A percentile compares a stretch with the other conserved stretches of the same genome.
Evolutionary conservation across 2,888 invertebrate genomes (phyloP).

Genomic region (Drosophila quinaria): DNA sequence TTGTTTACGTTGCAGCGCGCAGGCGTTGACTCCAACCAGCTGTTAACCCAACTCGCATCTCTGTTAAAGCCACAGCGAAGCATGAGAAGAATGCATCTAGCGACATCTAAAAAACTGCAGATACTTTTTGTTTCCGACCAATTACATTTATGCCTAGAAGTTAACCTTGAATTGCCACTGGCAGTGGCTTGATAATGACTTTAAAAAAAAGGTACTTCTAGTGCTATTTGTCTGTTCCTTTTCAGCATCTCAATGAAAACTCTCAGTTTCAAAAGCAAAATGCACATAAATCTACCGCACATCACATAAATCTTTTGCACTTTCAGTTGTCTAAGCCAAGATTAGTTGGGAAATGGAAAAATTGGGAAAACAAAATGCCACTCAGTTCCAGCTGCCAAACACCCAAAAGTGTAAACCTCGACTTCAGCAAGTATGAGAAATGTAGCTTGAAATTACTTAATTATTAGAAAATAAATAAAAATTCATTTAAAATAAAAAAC

Average conservation of each 20-base stretch:
- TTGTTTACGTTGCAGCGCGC: constrained; percentile 71
- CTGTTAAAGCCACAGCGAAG: constrained; percentile 31
- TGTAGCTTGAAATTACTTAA: background rate
- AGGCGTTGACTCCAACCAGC: constrained; percentile 49
- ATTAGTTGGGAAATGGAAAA: constrained; percentile 1
- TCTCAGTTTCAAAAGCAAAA: constrained; percentile 53
- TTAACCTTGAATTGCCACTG: constrained; percentile 14
- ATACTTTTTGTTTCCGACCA: constrained; percentile 9
- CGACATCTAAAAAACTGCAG: background rate
- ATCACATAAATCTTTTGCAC: constrained; percentile 53
- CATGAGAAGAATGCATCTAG: constrained; percentile 6
- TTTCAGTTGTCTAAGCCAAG: constrained; percentile 27
- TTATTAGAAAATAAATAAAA: background rate
- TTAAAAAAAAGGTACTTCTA: background rate
- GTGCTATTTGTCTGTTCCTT: background rate
- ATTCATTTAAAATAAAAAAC: too few relatives aligned
- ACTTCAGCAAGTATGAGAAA: background rate
- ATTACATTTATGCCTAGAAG: constrained; percentile 25
- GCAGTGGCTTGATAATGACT: background rate
- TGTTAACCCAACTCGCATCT: constrained; percentile 34
- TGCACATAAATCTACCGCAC: constrained; percentile 52
- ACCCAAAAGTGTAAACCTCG: background rate
- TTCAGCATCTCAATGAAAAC: constrained; percentile 32
- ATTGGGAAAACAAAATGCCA: constrained; percentile 39
- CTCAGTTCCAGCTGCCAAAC: constrained; percentile 12